Evolutionary conservation across 2,888 invertebrate species (phyloP), one percentile per base, ranked within the genome.

Genomic region (Ellobium chinense): DNA sequence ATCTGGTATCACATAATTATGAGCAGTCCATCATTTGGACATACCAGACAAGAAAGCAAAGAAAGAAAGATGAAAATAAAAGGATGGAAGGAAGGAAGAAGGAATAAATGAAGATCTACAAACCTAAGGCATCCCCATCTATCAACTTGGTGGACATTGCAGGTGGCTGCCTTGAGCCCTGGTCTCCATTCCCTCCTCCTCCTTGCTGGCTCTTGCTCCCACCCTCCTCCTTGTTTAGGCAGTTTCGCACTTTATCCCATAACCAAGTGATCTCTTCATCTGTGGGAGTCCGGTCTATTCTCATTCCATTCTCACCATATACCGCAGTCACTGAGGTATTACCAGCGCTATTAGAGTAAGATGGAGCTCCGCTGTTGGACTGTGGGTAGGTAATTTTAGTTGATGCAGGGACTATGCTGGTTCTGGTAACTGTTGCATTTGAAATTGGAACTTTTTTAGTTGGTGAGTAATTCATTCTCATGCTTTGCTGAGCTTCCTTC

Each of bases 221-320:
- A 36, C 54, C 39, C 31, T 73, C 74, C n/a, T 77, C 81, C 54
- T 81, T 84, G 65, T 84, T 84, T 37, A 92, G 85, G 82, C 92
- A 92, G n/a, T 86, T 89, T 9, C 91, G 84, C 24, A 92, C 91
- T 81, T 90, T 91, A 69, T 91, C 90, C 92, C 92, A 92, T 37
- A 92, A 83, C 82, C 87, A 89, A 84, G 92, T 92, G 21, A 92
- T 92, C 74, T 92, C 92, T 56, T 91, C 92, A 79, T 92, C 92
- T n/a, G 92, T 92, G 1, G 92, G 92, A 2, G 92, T 92, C 39
- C 91, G 82, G 77, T 92, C 92, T 46, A 92, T 87, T 66, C 89
- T 81, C 76, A 91, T 60, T 58, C 89, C 90, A 81, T 87, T 88
- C 27, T 89, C 89, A 85, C 87, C 85, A 83, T 86, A 89, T 9